Conservation (phyloP, 1,140 invertebrate genomes). For the Limonius californicus region DNA sequence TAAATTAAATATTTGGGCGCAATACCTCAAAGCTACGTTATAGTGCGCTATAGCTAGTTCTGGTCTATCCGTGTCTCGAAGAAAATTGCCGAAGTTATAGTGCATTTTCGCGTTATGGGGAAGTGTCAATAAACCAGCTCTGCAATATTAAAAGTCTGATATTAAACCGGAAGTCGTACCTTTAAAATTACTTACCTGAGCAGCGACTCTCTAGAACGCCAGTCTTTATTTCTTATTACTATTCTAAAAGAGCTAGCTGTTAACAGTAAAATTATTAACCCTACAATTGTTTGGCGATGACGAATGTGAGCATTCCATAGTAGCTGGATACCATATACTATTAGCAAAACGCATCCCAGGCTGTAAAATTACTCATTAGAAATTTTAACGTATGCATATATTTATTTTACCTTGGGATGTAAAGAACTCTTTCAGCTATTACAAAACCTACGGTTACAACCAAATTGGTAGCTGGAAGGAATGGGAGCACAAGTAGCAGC, state of each 20-base stretch:
- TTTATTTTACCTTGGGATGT: conserved; percentile 73
- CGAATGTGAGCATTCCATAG: conserved; percentile 53
- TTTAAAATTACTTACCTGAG: no score
- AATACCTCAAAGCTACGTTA: conserved; percentile 75
- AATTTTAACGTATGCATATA: background rate
- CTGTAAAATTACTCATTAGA: conserved; percentile 46
- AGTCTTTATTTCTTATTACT: conserved; percentile 68
- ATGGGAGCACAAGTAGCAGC: conserved; percentile 70
- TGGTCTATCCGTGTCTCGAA: conserved; percentile 68
- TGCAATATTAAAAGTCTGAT: conserved; percentile 49
- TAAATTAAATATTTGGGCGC: no score
- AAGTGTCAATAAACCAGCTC: conserved; percentile 72
- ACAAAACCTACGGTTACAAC: conserved; percentile 89
- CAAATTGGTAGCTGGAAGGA: conserved; percentile 83
- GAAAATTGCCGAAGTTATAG: conserved; percentile 87
- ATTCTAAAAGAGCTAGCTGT: conserved; percentile 62
- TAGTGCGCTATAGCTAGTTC: conserved; percentile 76
- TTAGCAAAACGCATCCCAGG: conserved; percentile 62
- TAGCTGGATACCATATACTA: conserved; percentile 60
- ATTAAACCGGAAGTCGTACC: no score
- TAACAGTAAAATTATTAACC: conserved; percentile 56
- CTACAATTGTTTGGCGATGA: conserved; percentile 49
- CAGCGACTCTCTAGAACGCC: conserved; percentile 71
- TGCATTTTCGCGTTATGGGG: conserved; percentile 88
- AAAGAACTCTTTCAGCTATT: conserved; percentile 85